Evolutionary conservation across 2,888 invertebrate species (phyloP).

Genomic region (Cerastis leucographa): DNA sequence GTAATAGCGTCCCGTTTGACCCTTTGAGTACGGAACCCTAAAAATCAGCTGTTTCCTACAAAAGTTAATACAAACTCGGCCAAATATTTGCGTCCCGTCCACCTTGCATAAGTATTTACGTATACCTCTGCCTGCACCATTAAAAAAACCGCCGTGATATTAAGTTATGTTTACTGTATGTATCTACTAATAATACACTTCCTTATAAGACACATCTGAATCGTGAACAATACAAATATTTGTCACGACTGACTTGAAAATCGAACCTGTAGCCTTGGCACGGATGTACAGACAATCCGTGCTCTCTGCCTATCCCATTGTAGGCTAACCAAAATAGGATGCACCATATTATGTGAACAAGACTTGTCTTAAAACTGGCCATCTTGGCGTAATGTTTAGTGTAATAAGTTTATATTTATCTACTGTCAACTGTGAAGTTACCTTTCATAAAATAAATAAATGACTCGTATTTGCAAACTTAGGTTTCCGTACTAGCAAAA

Average conservation of each 20-base stretch:
- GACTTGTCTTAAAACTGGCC: background rate
- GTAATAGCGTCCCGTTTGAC: too few relatives aligned
- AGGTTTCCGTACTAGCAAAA: too few relatives aligned
- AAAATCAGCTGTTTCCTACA: too few relatives aligned
- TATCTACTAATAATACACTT: conserved; percentile 14
- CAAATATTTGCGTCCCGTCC: too few relatives aligned
- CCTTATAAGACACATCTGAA: conserved; percentile 20
- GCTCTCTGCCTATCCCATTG: background rate
- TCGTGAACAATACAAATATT: conserved; percentile 28
- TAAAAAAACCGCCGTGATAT: background rate
- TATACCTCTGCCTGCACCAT: background rate
- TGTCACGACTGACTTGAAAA: conserved; percentile 44
- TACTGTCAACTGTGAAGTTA: too few relatives aligned
- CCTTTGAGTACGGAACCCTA: too few relatives aligned
- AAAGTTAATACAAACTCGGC: too few relatives aligned
- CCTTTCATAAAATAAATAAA: too few relatives aligned
- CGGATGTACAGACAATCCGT: conserved; percentile 1
- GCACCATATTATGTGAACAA: background rate
- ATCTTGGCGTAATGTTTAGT: too few relatives aligned
- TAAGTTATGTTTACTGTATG: background rate
- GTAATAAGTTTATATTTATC: too few relatives aligned
- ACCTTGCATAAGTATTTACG: too few relatives aligned
- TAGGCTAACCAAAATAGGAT: background rate
- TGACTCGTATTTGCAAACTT: background rate
- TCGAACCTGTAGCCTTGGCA: conserved; percentile 37